Evolutionary conservation across 1,140 invertebrate genomes (phyloP), one percentile per base, ranked within the genome.

Genomic region (Drosophila arawakana): DNA sequence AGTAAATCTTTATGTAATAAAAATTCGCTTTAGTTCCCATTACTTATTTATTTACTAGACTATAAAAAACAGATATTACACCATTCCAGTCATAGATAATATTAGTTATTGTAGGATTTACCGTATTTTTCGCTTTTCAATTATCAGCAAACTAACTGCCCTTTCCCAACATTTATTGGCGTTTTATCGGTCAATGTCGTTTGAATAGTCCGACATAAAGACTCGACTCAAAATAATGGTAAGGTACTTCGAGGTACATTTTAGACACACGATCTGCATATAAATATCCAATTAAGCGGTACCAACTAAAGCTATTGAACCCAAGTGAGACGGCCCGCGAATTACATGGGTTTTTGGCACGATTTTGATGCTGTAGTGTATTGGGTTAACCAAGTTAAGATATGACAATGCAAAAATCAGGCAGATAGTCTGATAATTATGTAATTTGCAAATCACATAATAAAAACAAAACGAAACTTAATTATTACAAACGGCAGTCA

Each of bases 151-250:
- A 39, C 0, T 18, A 13, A 13, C 43, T 9, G 3, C 41, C 25
- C 59, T 78, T 84, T 66, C 74, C 44, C 59, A 85, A 81, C 34
- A 55, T 21, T 49, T 30, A 11, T 8, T 46, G 5, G 11, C 30
- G 34, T 47, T 63, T 81, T 88, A 58, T 73, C 58, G 82, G 82
- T 82, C 83, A 88, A 88, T 88, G 82, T 57, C 82, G 44, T 15
- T 44, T 43, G 44, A 47, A 60, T 21, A 72, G 61, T 43, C 57
- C 49, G 43, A 69, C 52, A n/a, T 52, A 63, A 65, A 50, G 59
- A 15, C 15, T 15, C 18, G 18, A n/a, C 41, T n/a, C 58, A 70
- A 41, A 30, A 13, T 35, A 65, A 43, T 15, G 15, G 39, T 47
- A 41, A 47, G n/a, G 41, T 41, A 50, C 61, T 34, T 37, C 41